phyloP scores from a whole-genome alignment of 37 sponge, comb jelly and placozoan genomes.

The Tethya wilhelma region DNA sequence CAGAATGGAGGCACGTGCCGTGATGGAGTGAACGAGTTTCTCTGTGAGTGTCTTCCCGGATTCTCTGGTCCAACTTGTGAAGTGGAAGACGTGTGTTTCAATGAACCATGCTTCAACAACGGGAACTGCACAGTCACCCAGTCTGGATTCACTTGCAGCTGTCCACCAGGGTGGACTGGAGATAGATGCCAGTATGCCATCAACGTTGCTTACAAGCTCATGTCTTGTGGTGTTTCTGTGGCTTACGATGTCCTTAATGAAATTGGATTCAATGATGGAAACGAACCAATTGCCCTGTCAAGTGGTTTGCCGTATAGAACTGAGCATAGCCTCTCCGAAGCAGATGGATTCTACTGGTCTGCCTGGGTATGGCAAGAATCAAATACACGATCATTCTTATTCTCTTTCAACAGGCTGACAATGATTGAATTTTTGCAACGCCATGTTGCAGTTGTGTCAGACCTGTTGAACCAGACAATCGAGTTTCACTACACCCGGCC shows the following conservation, averaged over 20 bases:
- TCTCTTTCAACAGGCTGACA: constrained; percentile 6
- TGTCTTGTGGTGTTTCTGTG: constrained; percentile 19
- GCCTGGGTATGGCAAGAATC: constrained; percentile 52
- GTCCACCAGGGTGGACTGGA: constrained; percentile 43
- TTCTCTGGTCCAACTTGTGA: constrained; percentile 34
- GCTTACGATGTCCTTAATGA: constrained; percentile 20
- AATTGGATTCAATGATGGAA: not conserved
- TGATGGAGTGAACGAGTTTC: constrained; percentile 2
- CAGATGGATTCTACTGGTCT: constrained; percentile 30
- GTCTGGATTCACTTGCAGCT: constrained; percentile 25
- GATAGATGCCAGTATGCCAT: constrained; percentile 32
- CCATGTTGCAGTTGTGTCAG: constrained; percentile 7
- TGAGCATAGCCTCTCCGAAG: not conserved
- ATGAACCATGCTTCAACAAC: constrained; percentile 27
- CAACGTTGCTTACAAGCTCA: constrained; percentile 23
- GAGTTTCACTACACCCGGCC: constrained; percentile 5
- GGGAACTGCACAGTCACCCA: constrained; percentile 25
- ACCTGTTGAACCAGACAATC: not conserved
- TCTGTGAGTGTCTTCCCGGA: constrained; percentile 33
- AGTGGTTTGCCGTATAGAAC: constrained; percentile 5
- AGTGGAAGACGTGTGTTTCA: constrained; percentile 31
- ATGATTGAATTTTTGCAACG: not conserved
- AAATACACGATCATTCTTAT: not conserved
- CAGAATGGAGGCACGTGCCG: constrained; percentile 40
- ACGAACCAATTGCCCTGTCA: not conserved